phyloP scores from a whole-genome alignment of 2,113 vertebrate species.

The Opisthocomus hoazin region DNA sequence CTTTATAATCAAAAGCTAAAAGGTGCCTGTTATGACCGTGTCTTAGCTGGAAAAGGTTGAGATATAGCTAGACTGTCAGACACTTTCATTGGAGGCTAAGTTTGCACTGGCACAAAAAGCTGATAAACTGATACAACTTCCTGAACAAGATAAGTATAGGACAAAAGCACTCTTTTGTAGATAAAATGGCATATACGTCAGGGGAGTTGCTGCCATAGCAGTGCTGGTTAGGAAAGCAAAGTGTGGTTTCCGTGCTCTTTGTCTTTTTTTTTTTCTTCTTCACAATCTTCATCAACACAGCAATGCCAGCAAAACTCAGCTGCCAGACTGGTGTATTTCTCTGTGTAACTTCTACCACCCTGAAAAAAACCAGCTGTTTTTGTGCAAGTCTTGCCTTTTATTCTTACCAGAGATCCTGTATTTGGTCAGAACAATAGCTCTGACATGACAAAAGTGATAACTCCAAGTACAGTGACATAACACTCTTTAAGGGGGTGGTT shows the following conservation, averaged over 20 bases:
- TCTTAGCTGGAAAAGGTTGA: not conserved
- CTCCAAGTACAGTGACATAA: not conserved
- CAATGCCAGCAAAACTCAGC: not conserved
- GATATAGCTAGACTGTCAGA: conserved; percentile 1
- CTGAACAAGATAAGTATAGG: conserved; percentile 14
- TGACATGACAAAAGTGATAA: not conserved
- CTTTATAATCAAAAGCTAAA: not conserved
- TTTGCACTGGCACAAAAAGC: conserved; percentile 7
- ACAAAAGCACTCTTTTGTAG: not conserved
- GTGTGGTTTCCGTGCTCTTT: not conserved
- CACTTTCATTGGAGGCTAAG: conserved; percentile 12
- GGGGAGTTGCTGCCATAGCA: not conserved
- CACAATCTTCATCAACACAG: not conserved
- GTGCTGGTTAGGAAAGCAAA: not conserved
- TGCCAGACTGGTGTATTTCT: not conserved
- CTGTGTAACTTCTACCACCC: not conserved
- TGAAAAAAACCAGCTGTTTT: not conserved
- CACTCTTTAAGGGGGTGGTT: not conserved
- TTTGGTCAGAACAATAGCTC: not conserved
- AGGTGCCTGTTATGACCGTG: conserved; percentile 19
- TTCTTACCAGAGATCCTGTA: not conserved
- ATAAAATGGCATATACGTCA: not conserved
- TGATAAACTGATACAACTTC: conserved; percentile 33
- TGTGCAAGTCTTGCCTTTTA: not conserved
- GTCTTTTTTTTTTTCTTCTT: not conserved